Conservation (phyloP, 2,113 vertebrate species). For the Phalacrocorax aristotelis region DNA sequence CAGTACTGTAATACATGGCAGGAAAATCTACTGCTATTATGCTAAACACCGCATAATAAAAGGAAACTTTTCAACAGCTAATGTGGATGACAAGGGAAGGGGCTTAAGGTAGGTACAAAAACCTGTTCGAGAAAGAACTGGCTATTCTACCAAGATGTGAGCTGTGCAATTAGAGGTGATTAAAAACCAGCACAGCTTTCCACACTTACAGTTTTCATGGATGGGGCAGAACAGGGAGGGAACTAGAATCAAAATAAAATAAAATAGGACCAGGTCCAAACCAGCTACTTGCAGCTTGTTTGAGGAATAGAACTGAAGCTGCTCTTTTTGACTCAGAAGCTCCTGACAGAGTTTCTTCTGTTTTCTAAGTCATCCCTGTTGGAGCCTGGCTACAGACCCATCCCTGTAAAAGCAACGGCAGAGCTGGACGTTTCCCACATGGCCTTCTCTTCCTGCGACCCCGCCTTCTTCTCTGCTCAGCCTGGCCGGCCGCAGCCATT, state of each 20-base stretch:
- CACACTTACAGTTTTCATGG: background rate
- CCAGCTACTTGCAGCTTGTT: background rate
- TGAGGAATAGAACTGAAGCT: background rate
- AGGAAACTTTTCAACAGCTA: background rate
- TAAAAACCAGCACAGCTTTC: background rate
- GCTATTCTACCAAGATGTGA: background rate
- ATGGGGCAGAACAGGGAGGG: background rate
- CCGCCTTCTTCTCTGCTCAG: background rate
- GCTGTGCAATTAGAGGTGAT: background rate
- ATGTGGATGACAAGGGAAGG: background rate
- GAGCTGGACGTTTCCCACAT: background rate
- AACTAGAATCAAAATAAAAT: background rate
- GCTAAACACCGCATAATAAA: background rate
- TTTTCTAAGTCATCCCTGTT: background rate
- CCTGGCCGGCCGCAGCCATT: background rate
- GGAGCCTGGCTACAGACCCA: background rate
- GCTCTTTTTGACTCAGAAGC: background rate
- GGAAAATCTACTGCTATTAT: slow-evolving; percentile 8
- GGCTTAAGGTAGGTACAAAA: background rate
- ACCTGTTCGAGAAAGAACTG: background rate
- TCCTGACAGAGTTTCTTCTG: background rate
- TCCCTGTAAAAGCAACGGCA: background rate
- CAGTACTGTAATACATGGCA: background rate
- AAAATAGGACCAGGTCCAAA: background rate
- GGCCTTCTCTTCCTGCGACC: background rate